These are phyloP conservation scores for Gymnoscopelus microlampas DNA, from an alignment of 2,797 vertebrate species.

Conservation along the genomic window DNA sequence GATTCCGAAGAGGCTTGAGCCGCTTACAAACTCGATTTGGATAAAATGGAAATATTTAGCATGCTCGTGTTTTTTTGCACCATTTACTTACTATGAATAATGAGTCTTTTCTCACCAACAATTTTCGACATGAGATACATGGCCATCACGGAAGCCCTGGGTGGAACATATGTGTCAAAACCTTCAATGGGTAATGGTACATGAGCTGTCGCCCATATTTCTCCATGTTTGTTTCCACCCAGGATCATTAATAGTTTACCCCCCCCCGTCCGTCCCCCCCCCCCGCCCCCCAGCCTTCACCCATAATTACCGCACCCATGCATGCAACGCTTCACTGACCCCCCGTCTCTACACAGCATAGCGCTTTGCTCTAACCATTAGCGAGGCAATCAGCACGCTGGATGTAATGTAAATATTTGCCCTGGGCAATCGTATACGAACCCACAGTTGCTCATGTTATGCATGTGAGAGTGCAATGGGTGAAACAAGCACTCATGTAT, in stretches of 20 bases:
- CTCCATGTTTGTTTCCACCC: slow-evolving; percentile 24
- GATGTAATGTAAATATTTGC: slow-evolving; percentile 65
- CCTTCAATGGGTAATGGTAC: slow-evolving; percentile 50
- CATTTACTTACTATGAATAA: slow-evolving; percentile 54
- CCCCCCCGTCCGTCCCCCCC: slow-evolving; percentile 26
- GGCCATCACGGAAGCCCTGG: slow-evolving; percentile 50
- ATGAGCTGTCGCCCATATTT: slow-evolving; percentile 51
- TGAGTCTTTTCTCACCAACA: slow-evolving; percentile 15
- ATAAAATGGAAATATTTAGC: slow-evolving; percentile 49
- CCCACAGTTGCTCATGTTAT: slow-evolving; percentile 27
- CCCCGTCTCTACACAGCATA: slow-evolving; percentile 32
- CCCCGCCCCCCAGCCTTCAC: slow-evolving; percentile 40
- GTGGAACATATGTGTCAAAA: slow-evolving; percentile 45
- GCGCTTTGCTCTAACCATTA: slow-evolving; percentile 48
- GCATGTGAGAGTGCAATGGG: slow-evolving; percentile 17
- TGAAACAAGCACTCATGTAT: slow-evolving; percentile 3
- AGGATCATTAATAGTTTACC: slow-evolving; percentile 56
- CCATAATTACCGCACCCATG: slow-evolving; percentile 47
- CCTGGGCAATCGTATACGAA: slow-evolving; percentile 39
- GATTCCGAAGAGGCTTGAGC: slow-evolving; percentile 41
- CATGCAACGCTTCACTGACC: slow-evolving; percentile 32
- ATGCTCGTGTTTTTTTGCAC: slow-evolving; percentile 29
- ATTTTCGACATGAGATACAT: slow-evolving; percentile 48
- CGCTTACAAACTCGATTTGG: slow-evolving; percentile 40
- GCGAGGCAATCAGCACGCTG: slow-evolving; percentile 54